A percentile compares a stretch with the other conserved stretches of the same genome.
Evolutionary conservation across 2,113 vertebrate genomes (phyloP).

Genomic region (Silurus asotus): DNA sequence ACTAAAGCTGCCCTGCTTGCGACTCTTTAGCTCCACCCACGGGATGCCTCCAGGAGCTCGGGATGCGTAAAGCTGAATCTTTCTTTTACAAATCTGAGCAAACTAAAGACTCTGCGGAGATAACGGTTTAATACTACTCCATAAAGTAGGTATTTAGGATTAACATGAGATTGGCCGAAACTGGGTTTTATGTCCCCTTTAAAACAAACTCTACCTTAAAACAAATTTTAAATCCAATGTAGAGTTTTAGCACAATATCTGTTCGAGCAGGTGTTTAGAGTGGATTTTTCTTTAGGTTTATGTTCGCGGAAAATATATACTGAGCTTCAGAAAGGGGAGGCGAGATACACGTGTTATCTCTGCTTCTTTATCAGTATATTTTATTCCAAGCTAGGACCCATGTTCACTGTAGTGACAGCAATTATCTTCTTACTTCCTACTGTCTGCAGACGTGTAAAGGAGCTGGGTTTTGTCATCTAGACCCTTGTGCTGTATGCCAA

Average conservation of each 20-base stretch:
- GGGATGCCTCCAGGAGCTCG: too few species aligned
- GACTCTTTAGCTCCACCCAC: too few species aligned
- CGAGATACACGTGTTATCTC: background rate
- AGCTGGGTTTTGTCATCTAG: constrained; percentile 40
- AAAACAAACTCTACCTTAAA: background rate
- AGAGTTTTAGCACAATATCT: background rate
- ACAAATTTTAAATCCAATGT: background rate
- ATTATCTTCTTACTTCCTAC: constrained; percentile 23
- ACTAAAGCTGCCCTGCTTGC: too few species aligned
- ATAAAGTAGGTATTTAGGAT: too few species aligned
- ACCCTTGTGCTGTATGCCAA: constrained; percentile 40
- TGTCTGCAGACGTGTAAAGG: constrained; percentile 7
- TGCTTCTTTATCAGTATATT: constrained; percentile 30
- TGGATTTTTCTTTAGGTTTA: background rate
- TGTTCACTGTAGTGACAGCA: constrained; percentile 20
- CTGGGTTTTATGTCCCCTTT: too few species aligned
- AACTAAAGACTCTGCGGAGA: too few species aligned
- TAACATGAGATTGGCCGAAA: too few species aligned
- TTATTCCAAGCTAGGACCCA: constrained; percentile 4
- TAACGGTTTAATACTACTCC: too few species aligned
- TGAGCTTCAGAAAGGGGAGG: background rate
- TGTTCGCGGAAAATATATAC: background rate
- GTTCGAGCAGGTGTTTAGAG: background rate
- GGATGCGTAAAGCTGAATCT: too few species aligned
- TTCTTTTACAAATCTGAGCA: too few species aligned